A percentile compares a stretch with the other conserved stretches of the same genome.
These are phyloP conservation scores for Heptranchias perlo DNA, from an alignment of 2,113 vertebrate species.

Conservation along the genomic window DNA sequence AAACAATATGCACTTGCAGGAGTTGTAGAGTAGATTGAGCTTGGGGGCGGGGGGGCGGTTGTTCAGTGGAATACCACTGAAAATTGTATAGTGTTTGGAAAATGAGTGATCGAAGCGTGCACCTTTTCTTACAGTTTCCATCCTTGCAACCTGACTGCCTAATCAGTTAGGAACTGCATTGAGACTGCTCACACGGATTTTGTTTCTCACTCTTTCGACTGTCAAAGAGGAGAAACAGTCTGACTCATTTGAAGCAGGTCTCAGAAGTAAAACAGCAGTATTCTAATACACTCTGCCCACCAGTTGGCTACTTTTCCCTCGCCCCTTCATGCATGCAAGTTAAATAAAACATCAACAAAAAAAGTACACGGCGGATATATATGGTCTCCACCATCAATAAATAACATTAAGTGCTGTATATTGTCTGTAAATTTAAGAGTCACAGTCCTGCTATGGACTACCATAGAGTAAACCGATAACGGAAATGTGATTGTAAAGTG, in stretches of 20 bases:
- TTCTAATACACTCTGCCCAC: background rate
- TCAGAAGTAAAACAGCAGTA: background rate
- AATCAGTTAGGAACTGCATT: background rate
- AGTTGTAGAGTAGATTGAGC: background rate
- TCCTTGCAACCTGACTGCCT: background rate
- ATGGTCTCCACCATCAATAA: background rate
- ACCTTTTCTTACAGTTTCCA: background rate
- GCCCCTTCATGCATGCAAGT: background rate
- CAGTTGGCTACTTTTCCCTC: background rate
- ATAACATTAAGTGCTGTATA: background rate
- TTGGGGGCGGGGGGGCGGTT: no score
- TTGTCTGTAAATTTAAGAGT: background rate
- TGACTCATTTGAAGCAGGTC: background rate
- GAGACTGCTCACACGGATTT: background rate
- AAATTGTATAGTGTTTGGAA: background rate
- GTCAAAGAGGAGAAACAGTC: background rate
- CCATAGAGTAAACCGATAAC: background rate
- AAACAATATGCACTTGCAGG: no score
- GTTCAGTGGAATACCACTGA: background rate
- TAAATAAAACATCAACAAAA: constrained; percentile 7
- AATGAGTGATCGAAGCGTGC: background rate
- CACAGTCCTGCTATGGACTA: background rate
- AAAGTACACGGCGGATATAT: background rate
- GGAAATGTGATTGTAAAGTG: background rate
- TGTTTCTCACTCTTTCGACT: background rate